A percentile compares a stretch with the other conserved stretches of the same genome.
phyloP scores from a whole-genome alignment of 1,140 invertebrate species.

The Ceratitis capitata region DNA sequence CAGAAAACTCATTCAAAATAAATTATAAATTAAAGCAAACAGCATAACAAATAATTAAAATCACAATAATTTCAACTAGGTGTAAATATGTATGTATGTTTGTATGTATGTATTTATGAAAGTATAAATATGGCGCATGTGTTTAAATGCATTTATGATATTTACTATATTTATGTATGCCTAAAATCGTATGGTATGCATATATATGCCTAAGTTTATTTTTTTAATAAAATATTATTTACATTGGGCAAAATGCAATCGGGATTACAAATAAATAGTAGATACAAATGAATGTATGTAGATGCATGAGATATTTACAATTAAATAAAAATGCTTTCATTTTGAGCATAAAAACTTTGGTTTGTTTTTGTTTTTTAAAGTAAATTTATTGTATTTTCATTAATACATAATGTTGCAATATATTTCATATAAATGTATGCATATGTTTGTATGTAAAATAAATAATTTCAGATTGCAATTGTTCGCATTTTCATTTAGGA shows the following conservation, averaged over 20 bases:
- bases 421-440: background rate
- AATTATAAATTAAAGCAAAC: constrained; percentile 50
- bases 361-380: background rate
- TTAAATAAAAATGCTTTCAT: constrained; percentile 31
- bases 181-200: constrained; percentile 15
- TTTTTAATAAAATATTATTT: constrained; percentile 49
- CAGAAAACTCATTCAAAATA: constrained; percentile 42
- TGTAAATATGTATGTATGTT: background rate
- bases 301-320: constrained; percentile 46
- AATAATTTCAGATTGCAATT: constrained; percentile 2
- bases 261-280: constrained; percentile 34
- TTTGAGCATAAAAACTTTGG: background rate
- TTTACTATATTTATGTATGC: background rate
- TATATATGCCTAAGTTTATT: constrained; percentile 25
- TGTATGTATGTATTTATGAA: no score
- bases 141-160: background rate
- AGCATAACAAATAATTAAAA: constrained; percentile 61
- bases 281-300: constrained; percentile 42
- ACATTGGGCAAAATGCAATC: background rate
- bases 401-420: background rate
- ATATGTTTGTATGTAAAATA: background rate
- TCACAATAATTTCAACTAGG: constrained; percentile 54
- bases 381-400: background rate
- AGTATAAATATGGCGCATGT: background rate
- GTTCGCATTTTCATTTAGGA: constrained; percentile 6